phyloP scores from a whole-genome alignment of 1,140 invertebrate species.

The Lepidurus apus region DNA sequence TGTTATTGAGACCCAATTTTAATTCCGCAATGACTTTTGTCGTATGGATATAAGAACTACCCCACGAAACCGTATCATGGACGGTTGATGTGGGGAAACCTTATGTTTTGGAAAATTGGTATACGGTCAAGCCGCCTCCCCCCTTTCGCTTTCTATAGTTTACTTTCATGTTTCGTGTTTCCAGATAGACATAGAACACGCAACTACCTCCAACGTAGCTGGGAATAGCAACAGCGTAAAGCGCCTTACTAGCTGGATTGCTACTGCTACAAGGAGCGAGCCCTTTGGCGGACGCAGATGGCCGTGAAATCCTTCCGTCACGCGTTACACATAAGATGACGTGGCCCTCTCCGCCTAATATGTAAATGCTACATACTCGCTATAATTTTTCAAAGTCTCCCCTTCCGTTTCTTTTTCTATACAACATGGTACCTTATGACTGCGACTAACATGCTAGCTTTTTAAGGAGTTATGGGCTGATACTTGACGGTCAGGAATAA shows the following conservation, averaged over 20 bases:
- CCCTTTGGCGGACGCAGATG: constrained; percentile 1
- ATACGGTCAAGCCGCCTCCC: not conserved
- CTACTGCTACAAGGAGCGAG: not conserved
- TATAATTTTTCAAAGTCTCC: constrained; percentile 11
- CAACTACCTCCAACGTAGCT: not conserved
- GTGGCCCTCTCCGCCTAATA: constrained; percentile 3
- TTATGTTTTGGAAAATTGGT: constrained; percentile 19
- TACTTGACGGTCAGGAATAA: too few relatives aligned
- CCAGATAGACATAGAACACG: not conserved
- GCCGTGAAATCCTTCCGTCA: constrained; percentile 20
- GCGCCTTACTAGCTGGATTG: not conserved
- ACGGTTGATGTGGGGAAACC: not conserved
- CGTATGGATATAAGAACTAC: not conserved
- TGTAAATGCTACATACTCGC: not conserved
- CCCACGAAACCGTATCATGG: constrained; percentile 10
- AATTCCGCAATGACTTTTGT: constrained; percentile 15
- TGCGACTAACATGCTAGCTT: not conserved
- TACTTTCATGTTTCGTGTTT: constrained; percentile 12
- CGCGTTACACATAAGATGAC: not conserved
- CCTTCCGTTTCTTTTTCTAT: not conserved
- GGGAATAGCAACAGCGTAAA: not conserved
- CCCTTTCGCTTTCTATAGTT: constrained; percentile 9
- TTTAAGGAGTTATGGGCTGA: not conserved
- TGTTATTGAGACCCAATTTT: not conserved
- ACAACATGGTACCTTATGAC: not conserved